These are phyloP conservation scores for Athetis lepigone DNA, from an alignment of 2,888 invertebrate genomes.

Conservation along the genomic window DNA sequence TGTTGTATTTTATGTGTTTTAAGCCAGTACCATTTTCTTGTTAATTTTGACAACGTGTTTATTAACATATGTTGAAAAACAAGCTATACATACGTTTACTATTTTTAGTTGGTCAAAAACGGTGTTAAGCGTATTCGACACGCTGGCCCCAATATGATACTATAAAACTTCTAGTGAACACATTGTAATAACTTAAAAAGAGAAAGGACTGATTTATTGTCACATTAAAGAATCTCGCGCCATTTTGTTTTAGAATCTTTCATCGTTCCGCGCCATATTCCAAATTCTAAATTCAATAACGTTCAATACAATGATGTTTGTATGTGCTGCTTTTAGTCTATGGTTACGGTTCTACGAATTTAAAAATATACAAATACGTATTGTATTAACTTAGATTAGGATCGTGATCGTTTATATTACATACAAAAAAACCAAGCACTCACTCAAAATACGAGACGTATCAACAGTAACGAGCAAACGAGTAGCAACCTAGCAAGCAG, in stretches of 20 bases:
- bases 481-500: no score
- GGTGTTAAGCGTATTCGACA: slow-evolving; percentile 58
- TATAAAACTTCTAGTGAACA: slow-evolving; percentile 53
- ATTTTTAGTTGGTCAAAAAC: slow-evolving; percentile 52
- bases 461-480: no score
- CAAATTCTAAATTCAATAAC: slow-evolving; percentile 37
- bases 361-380: no score
- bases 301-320: slow-evolving; percentile 10
- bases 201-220: slow-evolving; percentile 65
- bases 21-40: background rate
- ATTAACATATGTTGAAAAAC: slow-evolving; percentile 20
- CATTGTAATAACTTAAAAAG: slow-evolving; percentile 59
- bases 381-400: no score
- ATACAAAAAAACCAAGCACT: no score
- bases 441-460: no score
- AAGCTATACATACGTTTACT: slow-evolving; percentile 30
- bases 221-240: slow-evolving; percentile 41
- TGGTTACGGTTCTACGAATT: no score
- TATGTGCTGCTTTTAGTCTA: no score
- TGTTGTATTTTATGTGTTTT: background rate
- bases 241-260: slow-evolving; percentile 48
- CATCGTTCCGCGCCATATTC: slow-evolving; percentile 22
- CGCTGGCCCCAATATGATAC: slow-evolving; percentile 55
- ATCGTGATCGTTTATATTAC: no score
- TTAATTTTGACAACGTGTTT: slow-evolving; percentile 15